Percentiles rank a stretch among this genome's conserved stretches.
These are phyloP conservation scores for Cyphomyrus plagiostoma DNA, from an alignment of 2,113 vertebrate species.

Conservation along the genomic window DNA sequence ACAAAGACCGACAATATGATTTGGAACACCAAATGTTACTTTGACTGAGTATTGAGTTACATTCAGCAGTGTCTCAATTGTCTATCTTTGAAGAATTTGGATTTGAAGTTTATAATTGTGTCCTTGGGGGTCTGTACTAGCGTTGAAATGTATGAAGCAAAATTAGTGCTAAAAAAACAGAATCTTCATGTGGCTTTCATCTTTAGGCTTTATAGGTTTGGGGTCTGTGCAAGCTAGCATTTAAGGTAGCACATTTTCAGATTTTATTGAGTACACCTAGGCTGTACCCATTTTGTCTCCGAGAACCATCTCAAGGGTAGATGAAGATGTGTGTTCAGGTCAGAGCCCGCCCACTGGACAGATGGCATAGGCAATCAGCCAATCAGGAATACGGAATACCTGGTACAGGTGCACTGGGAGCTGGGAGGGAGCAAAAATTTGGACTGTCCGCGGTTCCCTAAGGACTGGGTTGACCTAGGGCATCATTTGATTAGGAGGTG, in stretches of 20 bases:
- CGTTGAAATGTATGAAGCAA: not conserved
- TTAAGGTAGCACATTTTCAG: not conserved
- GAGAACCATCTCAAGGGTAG: not conserved
- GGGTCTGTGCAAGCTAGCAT: not conserved
- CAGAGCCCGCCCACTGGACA: not conserved
- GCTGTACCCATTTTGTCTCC: not conserved
- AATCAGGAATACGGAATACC: no score
- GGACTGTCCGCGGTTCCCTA: no score
- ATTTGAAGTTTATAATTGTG: not conserved
- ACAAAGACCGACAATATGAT: not conserved
- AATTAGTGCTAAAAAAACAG: not conserved
- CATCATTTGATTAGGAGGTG: not conserved
- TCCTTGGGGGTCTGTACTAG: conserved; percentile 13
- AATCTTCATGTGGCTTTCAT: not conserved
- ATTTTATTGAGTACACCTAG: not conserved
- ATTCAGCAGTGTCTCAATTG: not conserved
- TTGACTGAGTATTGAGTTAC: conserved; percentile 1
- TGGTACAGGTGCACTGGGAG: no score
- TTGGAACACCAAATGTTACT: not conserved
- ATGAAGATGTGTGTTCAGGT: not conserved
- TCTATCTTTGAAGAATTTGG: conserved; percentile 14
- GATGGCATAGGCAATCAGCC: not conserved
- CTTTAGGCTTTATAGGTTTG: not conserved
- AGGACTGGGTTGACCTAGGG: not conserved
- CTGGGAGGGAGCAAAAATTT: no score